Percentiles rank a stretch among this genome's conserved stretches.
phyloP scores from a whole-genome alignment of 2,113 vertebrate genomes.

The Sigmodon hispidus region DNA sequence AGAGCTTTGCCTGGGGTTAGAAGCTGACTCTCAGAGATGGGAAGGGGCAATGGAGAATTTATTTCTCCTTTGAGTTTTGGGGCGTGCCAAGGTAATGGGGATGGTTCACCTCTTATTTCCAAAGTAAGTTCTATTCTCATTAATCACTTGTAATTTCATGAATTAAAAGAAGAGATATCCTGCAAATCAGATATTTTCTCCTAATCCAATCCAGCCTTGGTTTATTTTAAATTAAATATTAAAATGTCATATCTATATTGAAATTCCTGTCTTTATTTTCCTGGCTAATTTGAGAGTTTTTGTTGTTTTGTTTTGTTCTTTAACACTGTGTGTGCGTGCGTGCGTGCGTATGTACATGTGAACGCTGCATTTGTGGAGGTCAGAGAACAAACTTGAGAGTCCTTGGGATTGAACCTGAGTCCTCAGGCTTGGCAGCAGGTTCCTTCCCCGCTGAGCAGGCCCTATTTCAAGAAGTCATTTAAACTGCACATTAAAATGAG shows the following conservation, averaged over 20 bases:
- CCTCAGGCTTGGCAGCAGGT: background rate
- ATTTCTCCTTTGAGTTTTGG: slow-evolving; percentile 38
- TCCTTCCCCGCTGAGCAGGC: background rate
- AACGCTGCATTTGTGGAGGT: background rate
- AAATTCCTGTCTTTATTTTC: slow-evolving; percentile 47
- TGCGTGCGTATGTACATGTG: no score
- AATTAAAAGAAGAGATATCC: slow-evolving; percentile 58
- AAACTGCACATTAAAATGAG: slow-evolving; percentile 15
- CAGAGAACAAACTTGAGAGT: background rate
- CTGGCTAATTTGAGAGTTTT: background rate
- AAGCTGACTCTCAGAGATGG: slow-evolving; percentile 20
- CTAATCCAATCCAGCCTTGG: slow-evolving; percentile 54
- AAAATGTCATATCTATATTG: slow-evolving; percentile 71
- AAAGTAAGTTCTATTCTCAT: slow-evolving; percentile 53
- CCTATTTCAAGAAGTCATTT: background rate
- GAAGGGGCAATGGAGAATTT: slow-evolving; percentile 31
- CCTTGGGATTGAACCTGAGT: background rate
- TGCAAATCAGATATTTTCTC: slow-evolving; percentile 65
- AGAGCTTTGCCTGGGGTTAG: background rate
- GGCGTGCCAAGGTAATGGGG: background rate
- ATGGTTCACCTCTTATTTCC: slow-evolving; percentile 55
- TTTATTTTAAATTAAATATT: slow-evolving; percentile 80
- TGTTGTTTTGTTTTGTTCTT: background rate
- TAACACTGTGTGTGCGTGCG: background rate
- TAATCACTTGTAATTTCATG: slow-evolving; percentile 75